phyloP scores from a whole-genome alignment of 2,888 invertebrate species.

The Megamerina dolium region DNA sequence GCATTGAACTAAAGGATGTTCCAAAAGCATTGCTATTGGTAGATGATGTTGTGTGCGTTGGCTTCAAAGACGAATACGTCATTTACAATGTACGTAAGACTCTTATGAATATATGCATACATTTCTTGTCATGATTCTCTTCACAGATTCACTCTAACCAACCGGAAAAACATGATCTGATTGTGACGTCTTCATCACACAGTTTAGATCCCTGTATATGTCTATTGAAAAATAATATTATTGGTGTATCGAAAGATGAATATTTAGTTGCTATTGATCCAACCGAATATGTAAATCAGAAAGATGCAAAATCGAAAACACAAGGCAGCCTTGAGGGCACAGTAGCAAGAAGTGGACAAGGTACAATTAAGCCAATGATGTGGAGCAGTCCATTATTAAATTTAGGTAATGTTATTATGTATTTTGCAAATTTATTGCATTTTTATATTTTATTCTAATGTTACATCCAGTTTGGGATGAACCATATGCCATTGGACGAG shows the following conservation, averaged over 20 bases:
- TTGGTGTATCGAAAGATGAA: slow-evolving; percentile 81
- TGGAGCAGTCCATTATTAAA: slow-evolving; percentile 43
- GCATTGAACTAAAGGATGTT: slow-evolving; percentile 72
- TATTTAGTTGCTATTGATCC: slow-evolving; percentile 81
- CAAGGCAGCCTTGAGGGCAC: slow-evolving; percentile 20
- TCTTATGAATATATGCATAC: no score
- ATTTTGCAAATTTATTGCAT: background rate
- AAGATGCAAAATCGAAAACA: slow-evolving; percentile 22
- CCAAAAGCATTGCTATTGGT: slow-evolving; percentile 79
- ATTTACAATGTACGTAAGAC: slow-evolving; percentile 63
- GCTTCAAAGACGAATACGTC: slow-evolving; percentile 77
- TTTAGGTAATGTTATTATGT: slow-evolving; percentile 28
- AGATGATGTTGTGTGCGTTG: slow-evolving; percentile 77
- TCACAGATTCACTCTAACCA: slow-evolving; percentile 35
- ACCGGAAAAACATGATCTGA: slow-evolving; percentile 68
- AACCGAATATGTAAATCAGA: slow-evolving; percentile 50
- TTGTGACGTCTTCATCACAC: slow-evolving; percentile 73
- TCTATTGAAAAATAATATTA: slow-evolving; percentile 66
- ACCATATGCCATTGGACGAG: slow-evolving; percentile 82
- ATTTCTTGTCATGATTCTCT: no score
- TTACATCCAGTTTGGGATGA: slow-evolving; percentile 70
- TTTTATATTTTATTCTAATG: no score
- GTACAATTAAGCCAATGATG: slow-evolving; percentile 28
- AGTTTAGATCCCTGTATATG: slow-evolving; percentile 78
- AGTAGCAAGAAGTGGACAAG: slow-evolving; percentile 20